phyloP scores from a whole-genome alignment of 2,113 vertebrate genomes.

The Lipophrys pholis region DNA sequence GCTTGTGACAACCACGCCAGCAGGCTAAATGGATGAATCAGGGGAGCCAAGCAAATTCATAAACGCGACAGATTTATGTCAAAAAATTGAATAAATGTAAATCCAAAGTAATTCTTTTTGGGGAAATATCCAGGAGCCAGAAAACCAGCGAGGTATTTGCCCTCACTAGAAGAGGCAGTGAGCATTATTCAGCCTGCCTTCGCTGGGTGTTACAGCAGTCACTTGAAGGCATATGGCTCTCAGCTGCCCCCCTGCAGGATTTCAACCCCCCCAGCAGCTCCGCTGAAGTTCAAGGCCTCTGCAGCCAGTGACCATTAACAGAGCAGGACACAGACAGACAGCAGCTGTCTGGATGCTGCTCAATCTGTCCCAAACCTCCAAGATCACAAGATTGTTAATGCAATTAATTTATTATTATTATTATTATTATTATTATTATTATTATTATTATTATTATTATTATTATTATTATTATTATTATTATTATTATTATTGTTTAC shows the following conservation, averaged over 20 bases:
- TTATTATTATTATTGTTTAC: background rate
- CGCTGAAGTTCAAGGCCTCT: constrained; percentile 83
- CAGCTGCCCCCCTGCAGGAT: constrained; percentile 43
- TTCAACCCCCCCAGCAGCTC: constrained; percentile 51
- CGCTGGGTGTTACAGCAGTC: constrained; percentile 59
- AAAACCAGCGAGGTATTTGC: background rate
- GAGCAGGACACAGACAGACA: constrained; percentile 30
- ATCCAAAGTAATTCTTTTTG: background rate
- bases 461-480: constrained; percentile 10
- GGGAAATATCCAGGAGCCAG: background rate
- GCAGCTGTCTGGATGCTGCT: constrained; percentile 10
- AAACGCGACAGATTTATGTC: background rate
- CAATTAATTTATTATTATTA: constrained; percentile 8
- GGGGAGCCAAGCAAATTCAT: background rate
- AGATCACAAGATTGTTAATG: background rate
- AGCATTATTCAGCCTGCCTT: constrained; percentile 50
- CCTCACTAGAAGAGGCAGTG: constrained; percentile 22
- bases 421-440: background rate
- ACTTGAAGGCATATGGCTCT: constrained; percentile 75
- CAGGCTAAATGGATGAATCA: background rate
- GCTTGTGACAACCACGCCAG: background rate
- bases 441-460: constrained; percentile 18
- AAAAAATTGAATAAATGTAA: background rate
- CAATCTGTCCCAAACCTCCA: background rate
- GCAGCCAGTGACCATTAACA: constrained; percentile 60